Base-by-base conservation (phyloP, 2,113 vertebrate species). In the Hylia prasina region DNA sequence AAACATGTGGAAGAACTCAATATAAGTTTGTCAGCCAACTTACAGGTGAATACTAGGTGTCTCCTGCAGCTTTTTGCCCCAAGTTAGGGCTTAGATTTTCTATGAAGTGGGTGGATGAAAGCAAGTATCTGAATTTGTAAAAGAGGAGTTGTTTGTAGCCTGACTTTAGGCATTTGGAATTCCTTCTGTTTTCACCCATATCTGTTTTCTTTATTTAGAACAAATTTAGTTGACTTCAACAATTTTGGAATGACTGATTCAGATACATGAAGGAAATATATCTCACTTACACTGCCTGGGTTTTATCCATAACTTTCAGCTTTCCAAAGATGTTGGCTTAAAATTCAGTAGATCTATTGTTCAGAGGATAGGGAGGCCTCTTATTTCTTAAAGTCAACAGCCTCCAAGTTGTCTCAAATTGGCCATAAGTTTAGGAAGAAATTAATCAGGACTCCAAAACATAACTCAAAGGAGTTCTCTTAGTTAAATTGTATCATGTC, bases 371-470 rank as follows among this genome's bases (percentile, higher is more conserved):
- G 13, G 42, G 35, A 93, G 21, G 21, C 65, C 82, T 84, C 39
- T 35, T 83, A 51, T 93, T 89, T 94, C 61, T 44, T 40, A 53
- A 91, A 94, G 17, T 40, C 35, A 87, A 48, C 47, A 75, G 15
- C 10, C 63, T 95, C 76, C 53, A 91, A 80, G 35, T 69, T 87
- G 64, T 77, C 84, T 90, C 35, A 94, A 95, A 88, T 54, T 91
- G 33, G 42, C 45, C 57, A 20, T 63, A 90, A 80, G 22, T 88
- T 39, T 82, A 85, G 90, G 95, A 96, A 96, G 85, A 94, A 90
- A 93, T 93, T 91, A 93, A 96, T 96, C 51, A 90, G 35, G 22
- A 58, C 51, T 86, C 21, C 35, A 88, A 85, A 93, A 54, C 31
- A 79, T 37, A 85, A 79, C 30, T 72, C 68, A 40, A 80, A 93